Evolutionary conservation across 2,888 invertebrate genomes (phyloP), one percentile per base, ranked within the genome.

Genomic region (Meghimatium bilineatum): DNA sequence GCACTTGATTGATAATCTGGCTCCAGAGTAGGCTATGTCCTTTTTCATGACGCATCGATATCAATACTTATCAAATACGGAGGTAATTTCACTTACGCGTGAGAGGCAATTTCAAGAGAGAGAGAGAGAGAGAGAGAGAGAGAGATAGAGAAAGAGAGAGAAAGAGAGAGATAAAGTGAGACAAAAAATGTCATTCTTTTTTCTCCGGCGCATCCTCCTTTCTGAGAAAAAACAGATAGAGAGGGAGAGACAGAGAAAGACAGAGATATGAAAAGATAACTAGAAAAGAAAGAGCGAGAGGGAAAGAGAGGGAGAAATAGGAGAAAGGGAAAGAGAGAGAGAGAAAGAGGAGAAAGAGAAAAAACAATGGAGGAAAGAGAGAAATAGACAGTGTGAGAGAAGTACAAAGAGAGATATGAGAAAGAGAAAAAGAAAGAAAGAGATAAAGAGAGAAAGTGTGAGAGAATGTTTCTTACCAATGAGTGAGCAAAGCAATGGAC

Each of bases 341-440:
- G 36, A 78, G 44, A 60, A 17, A 78, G 44, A 78, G 29, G 44
- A 60, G 78, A 26, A 67, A 44, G 5, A 12, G 12, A 8, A 44
- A 12, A 8, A 44, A 44, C 5, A 44, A 44, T 5, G 44, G 44
- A 12, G 44, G 44, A 44, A 34, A 71, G 52, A 71, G 52, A 71
- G 44, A 80, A 56, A 44, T n/a, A 71, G 23, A 44, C 72, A 67
- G 29, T 32, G 38, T 67, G 52, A 81, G n/a, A 76, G 36, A 80
- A 44, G 71, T 26, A 69, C 32, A 82, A 63, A 82, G 38, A 75
- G 63, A 82, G 63, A 75, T 36, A 75, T 38, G 75, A 66, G 66
- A 75, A 66, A 67, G 36, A 36, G 36, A 36, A 23, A 69, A 34
- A 60, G 49, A 80, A 60, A n/a, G n/a, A n/a, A n/a, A n/a, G n/a